Conservation (phyloP, 2,113 vertebrate species). For the Carassius gibelio region DNA sequence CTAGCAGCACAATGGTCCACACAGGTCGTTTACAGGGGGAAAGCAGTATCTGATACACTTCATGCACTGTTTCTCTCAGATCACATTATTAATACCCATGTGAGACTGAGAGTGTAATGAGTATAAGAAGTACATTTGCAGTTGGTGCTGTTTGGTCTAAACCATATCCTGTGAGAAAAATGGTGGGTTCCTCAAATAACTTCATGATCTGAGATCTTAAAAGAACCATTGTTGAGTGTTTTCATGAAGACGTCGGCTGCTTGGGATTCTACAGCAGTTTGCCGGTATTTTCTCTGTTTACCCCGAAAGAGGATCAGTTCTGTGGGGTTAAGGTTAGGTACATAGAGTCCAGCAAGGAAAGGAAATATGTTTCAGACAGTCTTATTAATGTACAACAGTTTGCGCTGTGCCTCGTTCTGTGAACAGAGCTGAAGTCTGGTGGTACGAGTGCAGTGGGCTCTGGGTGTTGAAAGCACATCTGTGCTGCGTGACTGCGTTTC, state of each 20-base stretch:
- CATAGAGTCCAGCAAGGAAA: not conserved
- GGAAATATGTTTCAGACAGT: not conserved
- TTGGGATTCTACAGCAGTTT: conserved; percentile 62
- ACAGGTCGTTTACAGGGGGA: conserved; percentile 2
- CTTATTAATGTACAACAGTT: not conserved
- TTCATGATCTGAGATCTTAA: no score
- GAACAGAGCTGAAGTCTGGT: not conserved
- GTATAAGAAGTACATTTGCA: not conserved
- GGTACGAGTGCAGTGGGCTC: not conserved
- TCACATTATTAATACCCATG: not conserved
- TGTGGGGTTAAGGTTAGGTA: conserved; percentile 12
- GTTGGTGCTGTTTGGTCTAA: no score
- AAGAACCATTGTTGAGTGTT: not conserved
- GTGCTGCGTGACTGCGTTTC: conserved; percentile 21
- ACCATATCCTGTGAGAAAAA: no score
- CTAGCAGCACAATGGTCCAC: not conserved
- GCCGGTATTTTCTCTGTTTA: conserved; percentile 60
- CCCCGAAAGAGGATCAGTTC: conserved; percentile 52
- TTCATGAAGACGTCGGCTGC: conserved; percentile 33
- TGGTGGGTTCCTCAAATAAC: no score
- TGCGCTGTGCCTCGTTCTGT: not conserved
- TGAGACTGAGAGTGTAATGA: not conserved
- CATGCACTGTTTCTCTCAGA: not conserved
- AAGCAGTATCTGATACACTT: conserved; percentile 2
- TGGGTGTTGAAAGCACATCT: conserved; percentile 6